These are phyloP conservation scores for Micronycteris hirsuta DNA, from an alignment of 2,113 vertebrate genomes.

Conservation along the genomic window DNA sequence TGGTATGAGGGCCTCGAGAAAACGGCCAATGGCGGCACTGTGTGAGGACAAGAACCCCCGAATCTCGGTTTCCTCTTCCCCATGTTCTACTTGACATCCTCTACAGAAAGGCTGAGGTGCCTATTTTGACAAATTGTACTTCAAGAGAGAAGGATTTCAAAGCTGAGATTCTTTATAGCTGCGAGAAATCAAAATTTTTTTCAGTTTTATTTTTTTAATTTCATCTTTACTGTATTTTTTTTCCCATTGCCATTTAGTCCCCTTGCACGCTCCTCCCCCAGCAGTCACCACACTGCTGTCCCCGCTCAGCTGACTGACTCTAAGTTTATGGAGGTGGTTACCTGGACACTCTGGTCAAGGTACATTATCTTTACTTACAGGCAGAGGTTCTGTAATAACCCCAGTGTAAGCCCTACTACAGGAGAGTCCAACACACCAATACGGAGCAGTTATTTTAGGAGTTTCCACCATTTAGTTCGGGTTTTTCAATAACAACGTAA, in stretches of 20 bases:
- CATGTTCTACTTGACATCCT: not conserved
- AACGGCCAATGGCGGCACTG: not conserved
- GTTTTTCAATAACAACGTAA: not conserved
- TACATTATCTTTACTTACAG: not conserved
- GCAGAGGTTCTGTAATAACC: not conserved
- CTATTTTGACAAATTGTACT: not conserved
- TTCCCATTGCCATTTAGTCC: no score
- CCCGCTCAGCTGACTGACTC: not conserved
- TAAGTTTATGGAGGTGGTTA: not conserved
- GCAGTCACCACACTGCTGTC: no score
- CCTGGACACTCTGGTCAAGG: not conserved
- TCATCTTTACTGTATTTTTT: no score
- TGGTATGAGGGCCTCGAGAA: no score
- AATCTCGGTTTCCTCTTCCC: not conserved
- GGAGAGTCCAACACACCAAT: not conserved
- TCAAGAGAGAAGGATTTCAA: not conserved
- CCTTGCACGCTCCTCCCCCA: no score
- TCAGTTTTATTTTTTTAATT: no score
- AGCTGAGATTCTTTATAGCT: not conserved
- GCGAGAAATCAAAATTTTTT: not conserved
- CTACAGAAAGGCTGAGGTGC: not conserved
- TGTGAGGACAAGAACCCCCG: not conserved
- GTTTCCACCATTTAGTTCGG: not conserved
- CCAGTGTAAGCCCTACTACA: not conserved
- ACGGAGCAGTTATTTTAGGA: not conserved